Conservation (phyloP, 2,888 invertebrate genomes). For the Euphydryas editha region DNA sequence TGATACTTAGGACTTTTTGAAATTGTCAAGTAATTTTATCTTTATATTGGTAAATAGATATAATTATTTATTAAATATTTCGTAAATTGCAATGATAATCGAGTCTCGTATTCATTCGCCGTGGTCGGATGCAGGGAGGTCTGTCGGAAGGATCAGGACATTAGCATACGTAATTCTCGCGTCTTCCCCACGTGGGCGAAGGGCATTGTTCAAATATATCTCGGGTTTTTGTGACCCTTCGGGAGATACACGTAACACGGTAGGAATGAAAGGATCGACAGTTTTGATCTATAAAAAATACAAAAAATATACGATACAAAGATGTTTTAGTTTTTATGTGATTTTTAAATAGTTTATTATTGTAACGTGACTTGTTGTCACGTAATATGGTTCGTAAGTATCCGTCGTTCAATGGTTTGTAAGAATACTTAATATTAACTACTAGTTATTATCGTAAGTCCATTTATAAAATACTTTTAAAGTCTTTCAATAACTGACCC, state of each 20-base stretch:
- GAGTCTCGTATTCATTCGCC: conserved; percentile 20
- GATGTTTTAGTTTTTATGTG: not conserved
- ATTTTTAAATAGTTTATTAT: not conserved
- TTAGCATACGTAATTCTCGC: conserved; percentile 77
- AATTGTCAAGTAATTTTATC: no score
- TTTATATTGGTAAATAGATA: not conserved
- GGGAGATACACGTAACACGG: conserved; percentile 43
- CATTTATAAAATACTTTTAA: no score
- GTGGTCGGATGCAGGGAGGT: conserved; percentile 59
- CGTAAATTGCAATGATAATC: conserved; percentile 25
- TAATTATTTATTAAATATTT: not conserved
- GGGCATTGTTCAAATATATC: conserved; percentile 53
- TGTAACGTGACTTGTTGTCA: no score
- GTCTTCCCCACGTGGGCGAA: conserved; percentile 49
- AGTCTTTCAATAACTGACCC: no score
- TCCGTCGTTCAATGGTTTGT: no score
- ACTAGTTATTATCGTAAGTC: no score
- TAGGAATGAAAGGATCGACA: conserved; percentile 30
- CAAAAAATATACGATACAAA: conserved; percentile 5
- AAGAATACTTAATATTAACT: no score
- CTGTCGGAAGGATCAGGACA: conserved; percentile 78
- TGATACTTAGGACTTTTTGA: no score
- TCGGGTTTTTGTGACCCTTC: conserved; percentile 38
- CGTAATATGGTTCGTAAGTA: no score
- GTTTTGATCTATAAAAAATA: conserved; percentile 9